Conservation (phyloP, 2,888 invertebrate species). For the Patella depressa region DNA sequence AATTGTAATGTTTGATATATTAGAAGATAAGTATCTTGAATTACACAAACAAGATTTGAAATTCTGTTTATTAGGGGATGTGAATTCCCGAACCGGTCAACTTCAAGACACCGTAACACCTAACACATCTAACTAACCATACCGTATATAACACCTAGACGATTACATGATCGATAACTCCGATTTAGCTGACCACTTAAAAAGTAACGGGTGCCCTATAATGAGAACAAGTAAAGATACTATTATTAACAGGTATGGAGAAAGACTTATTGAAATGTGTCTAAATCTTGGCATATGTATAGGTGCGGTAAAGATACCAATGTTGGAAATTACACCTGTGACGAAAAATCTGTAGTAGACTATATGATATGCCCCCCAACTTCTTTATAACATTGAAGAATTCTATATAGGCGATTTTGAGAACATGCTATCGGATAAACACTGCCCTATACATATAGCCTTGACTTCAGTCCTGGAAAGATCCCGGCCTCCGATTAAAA, state of each 20-base stretch:
- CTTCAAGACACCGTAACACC: neutral
- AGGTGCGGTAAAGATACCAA: neutral
- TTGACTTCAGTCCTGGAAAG: neutral
- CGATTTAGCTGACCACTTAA: no score
- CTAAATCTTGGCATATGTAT: neutral
- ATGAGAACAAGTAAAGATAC: neutral
- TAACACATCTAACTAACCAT: neutral
- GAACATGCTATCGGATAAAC: conserved; percentile 4
- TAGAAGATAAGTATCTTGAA: neutral
- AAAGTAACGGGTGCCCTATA: neutral
- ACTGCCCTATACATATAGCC: neutral
- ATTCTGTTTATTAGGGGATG: neutral
- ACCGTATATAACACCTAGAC: no score
- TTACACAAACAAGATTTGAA: neutral
- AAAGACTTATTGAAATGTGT: neutral
- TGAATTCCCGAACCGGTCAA: neutral
- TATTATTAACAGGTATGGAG: neutral
- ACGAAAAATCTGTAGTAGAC: neutral
- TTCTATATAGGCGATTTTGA: neutral
- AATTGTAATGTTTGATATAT: neutral
- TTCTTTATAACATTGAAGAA: neutral
- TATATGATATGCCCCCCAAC: neutral
- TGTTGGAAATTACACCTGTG: neutral
- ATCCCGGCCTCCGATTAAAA: neutral
- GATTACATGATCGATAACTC: no score